Percentiles rank a stretch among this genome's conserved stretches.
phyloP scores from a whole-genome alignment of 2,888 invertebrate species.

The Drosophila merina region DNA sequence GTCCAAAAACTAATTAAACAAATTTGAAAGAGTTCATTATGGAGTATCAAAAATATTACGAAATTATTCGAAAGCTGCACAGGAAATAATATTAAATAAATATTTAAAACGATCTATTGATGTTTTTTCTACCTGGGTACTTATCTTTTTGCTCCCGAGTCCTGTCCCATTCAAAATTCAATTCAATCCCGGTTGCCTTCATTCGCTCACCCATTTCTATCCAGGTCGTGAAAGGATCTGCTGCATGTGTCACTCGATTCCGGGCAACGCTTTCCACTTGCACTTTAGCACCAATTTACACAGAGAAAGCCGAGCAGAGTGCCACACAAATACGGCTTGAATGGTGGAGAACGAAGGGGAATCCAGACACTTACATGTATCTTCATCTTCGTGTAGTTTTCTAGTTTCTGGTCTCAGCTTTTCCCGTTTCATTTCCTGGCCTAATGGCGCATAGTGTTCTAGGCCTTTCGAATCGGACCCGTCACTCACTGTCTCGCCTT shows the following conservation, averaged over 20 bases:
- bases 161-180: conserved; percentile 7
- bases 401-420: conserved; percentile 40
- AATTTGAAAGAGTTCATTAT: conserved; percentile 14
- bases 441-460: conserved; percentile 38
- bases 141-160: background rate
- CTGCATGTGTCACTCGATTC: conserved; percentile 65
- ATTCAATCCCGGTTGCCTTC: conserved; percentile 13
- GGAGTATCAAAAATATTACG: background rate
- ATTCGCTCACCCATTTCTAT: background rate
- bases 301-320: conserved; percentile 9
- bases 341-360: background rate
- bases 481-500: conserved; percentile 22
- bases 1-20: conserved; percentile 28
- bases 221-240: conserved; percentile 5
- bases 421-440: conserved; percentile 39
- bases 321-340: background rate
- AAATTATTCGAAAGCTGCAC: too few species aligned
- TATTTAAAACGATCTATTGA: background rate
- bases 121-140: conserved; percentile 2
- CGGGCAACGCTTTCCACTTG: conserved; percentile 32
- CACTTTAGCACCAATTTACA: conserved; percentile 52
- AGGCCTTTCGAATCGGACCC: conserved; percentile 15
- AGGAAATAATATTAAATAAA: too few species aligned
- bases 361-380: conserved; percentile 18
- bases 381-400: conserved; percentile 35